These are phyloP conservation scores for Anabacerthia variegaticeps DNA, from an alignment of 2,797 vertebrate genomes.

Conservation along the genomic window DNA sequence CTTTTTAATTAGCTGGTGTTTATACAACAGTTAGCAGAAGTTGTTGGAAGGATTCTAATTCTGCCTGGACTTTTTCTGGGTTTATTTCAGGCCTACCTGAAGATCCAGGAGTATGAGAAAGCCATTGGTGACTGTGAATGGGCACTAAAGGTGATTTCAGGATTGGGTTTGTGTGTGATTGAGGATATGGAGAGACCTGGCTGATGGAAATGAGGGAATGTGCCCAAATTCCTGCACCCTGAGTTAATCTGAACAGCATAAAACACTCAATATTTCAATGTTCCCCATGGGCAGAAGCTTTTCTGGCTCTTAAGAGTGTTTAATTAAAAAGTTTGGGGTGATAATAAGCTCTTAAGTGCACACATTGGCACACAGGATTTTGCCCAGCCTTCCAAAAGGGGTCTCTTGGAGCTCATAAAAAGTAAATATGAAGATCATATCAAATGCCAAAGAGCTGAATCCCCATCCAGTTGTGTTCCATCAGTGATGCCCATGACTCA, in stretches of 20 bases:
- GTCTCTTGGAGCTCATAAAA: background rate
- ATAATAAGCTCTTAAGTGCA: background rate
- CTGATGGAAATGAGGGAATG: background rate
- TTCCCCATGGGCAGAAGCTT: background rate
- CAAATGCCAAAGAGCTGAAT: background rate
- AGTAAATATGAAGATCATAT: background rate
- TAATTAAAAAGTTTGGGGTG: background rate
- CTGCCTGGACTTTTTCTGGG: background rate
- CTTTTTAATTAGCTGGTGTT: background rate
- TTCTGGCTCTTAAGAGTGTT: background rate
- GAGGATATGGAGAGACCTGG: background rate
- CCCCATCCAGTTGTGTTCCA: background rate
- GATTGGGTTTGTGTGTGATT: background rate
- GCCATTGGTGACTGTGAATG: slow-evolving; percentile 90
- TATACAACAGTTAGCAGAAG: background rate
- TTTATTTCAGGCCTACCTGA: slow-evolving; percentile 86
- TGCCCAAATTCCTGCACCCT: background rate
- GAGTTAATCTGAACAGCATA: too few relatives aligned
- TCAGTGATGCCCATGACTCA: background rate
- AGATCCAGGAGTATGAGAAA: slow-evolving; percentile 83
- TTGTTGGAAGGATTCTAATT: background rate
- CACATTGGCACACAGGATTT: too few relatives aligned
- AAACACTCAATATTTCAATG: background rate
- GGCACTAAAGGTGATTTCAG: slow-evolving; percentile 88
- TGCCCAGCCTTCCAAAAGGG: background rate